Evolutionary conservation across 2,113 vertebrate species (phyloP).

Genomic region (Hipposideros armiger): DNA sequence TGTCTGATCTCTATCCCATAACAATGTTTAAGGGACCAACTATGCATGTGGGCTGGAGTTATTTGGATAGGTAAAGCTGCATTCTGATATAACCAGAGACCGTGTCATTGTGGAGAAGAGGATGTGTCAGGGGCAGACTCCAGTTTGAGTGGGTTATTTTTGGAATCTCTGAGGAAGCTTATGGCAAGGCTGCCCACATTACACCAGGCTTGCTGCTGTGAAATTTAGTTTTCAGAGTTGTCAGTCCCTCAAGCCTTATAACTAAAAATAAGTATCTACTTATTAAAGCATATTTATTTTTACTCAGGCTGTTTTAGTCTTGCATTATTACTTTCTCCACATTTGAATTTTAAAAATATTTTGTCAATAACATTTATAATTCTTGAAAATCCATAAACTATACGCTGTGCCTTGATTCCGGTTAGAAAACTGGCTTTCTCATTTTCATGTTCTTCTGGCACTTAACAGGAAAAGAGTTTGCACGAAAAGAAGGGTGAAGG

Average conservation of each 20-base stretch:
- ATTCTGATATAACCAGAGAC: not conserved
- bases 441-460: not conserved
- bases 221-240: slow-evolving; percentile 48
- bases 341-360: slow-evolving; percentile 67
- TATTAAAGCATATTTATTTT: slow-evolving; percentile 70
- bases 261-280: slow-evolving; percentile 71
- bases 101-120: not conserved
- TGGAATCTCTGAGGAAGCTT: slow-evolving; percentile 54
- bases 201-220: not conserved
- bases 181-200: not conserved
- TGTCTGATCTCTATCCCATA: not conserved
- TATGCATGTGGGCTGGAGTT: not conserved
- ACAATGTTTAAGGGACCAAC: not conserved
- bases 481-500: not conserved
- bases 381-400: slow-evolving; percentile 38
- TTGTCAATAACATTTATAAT: slow-evolving; percentile 17
- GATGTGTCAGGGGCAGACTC: slow-evolving; percentile 15
- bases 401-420: not conserved
- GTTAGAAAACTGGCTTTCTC: not conserved
- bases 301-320: not conserved
- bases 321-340: not conserved
- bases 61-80: not conserved
- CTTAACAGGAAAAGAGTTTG: not conserved
- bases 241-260: slow-evolving; percentile 53
- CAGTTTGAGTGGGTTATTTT: slow-evolving; percentile 48